Percentiles rank a stretch among this genome's conserved stretches.
Conservation (phyloP, 1,140 invertebrate genomes). For the Pogonognathellus flavescens region DNA sequence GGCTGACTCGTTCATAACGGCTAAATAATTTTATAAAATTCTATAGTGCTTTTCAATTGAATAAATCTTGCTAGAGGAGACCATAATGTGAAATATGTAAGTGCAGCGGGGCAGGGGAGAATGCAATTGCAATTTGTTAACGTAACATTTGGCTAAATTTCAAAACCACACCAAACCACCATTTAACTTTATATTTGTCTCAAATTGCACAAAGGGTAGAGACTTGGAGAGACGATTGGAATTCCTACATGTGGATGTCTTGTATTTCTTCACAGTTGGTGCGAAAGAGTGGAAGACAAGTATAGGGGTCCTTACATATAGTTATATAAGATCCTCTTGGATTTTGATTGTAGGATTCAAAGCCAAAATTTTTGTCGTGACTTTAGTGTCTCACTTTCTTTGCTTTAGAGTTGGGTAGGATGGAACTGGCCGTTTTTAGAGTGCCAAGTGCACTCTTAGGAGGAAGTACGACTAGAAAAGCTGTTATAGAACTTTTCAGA, state of each 20-base stretch:
- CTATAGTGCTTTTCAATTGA: neutral
- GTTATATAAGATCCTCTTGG: neutral
- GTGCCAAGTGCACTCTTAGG: constrained; percentile 37
- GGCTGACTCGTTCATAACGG: neutral
- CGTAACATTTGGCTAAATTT: constrained; percentile 36
- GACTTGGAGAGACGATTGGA: too few relatives aligned
- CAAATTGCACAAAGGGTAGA: constrained; percentile 16
- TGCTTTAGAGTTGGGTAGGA: neutral
- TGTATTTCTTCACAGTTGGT: neutral
- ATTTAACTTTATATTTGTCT: constrained; percentile 25
- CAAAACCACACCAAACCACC: constrained; percentile 32
- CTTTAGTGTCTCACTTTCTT: constrained; percentile 13
- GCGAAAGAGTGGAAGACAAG: neutral
- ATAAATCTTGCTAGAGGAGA: neutral
- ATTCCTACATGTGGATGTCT: constrained; percentile 9
- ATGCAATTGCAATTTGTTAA: constrained; percentile 35
- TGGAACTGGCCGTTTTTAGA: neutral
- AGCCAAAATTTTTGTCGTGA: constrained; percentile 33
- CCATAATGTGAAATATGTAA: neutral
- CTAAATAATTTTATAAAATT: neutral
- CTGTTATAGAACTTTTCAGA: constrained; percentile 38
- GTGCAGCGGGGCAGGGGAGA: neutral
- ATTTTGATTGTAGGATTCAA: constrained; percentile 13
- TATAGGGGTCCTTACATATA: constrained; percentile 2
- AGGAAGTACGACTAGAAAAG: constrained; percentile 35